A percentile compares a stretch with the other conserved stretches of the same genome.
phyloP scores from a whole-genome alignment of 2,113 vertebrate genomes.

The Galeopterus variegatus region DNA sequence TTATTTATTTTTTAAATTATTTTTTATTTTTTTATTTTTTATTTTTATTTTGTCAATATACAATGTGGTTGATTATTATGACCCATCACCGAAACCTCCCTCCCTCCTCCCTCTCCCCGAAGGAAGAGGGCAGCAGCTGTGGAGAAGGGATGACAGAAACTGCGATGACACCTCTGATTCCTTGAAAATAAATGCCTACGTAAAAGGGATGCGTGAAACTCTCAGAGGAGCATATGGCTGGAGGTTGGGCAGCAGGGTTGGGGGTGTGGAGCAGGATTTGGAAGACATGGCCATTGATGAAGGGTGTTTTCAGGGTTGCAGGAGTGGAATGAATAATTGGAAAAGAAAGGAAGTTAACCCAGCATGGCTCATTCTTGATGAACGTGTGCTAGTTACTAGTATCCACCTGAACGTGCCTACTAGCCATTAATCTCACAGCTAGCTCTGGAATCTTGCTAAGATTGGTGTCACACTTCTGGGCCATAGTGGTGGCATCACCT shows the following conservation, averaged over 20 bases:
- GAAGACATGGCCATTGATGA: neutral
- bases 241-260: neutral
- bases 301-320: neutral
- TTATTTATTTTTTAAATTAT: too few species aligned
- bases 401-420: neutral
- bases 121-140: neutral
- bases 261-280: neutral
- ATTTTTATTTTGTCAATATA: too few species aligned
- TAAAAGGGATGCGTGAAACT: neutral
- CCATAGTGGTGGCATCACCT: neutral
- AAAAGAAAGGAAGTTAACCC: neutral
- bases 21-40: too few species aligned
- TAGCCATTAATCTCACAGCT: neutral
- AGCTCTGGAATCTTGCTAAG: neutral
- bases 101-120: too few species aligned
- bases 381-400: neutral
- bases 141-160: constrained; percentile 25
- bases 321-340: neutral
- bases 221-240: neutral
- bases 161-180: neutral
- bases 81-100: too few species aligned
- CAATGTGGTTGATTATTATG: too few species aligned
- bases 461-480: neutral
- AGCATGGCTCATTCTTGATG: neutral
- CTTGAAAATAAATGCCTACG: constrained; percentile 52